These are phyloP conservation scores for Ryuthela nishihirai DNA, from an alignment of 2,888 invertebrate species.

Conservation along the genomic window DNA sequence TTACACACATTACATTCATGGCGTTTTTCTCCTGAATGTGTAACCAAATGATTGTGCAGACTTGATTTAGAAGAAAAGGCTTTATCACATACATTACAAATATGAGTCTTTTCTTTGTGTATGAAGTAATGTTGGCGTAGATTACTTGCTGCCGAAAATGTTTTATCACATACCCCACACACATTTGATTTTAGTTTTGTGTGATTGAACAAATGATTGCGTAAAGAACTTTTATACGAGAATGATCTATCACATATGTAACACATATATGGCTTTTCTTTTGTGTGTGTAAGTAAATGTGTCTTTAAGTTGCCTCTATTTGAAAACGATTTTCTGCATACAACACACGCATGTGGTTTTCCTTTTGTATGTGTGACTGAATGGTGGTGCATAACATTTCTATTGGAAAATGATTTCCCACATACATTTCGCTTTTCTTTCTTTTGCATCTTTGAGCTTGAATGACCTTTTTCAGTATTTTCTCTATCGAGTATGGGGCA, in stretches of 20 bases:
- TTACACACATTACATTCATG: conserved; percentile 32
- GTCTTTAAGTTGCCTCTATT: conserved; percentile 28
- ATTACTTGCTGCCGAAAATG: conserved; percentile 25
- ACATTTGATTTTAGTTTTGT: conserved; percentile 26
- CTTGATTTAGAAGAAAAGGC: conserved; percentile 30
- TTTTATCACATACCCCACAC: conserved; percentile 24
- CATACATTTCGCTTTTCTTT: too few species aligned
- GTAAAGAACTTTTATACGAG: conserved; percentile 23
- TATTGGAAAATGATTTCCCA: too few species aligned
- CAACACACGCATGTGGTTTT: too few species aligned
- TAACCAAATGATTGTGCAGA: conserved; percentile 30
- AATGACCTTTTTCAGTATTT: too few species aligned
- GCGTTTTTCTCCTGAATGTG: conserved; percentile 26
- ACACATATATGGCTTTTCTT: conserved; percentile 27
- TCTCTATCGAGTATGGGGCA: too few species aligned
- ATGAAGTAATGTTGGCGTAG: conserved; percentile 29
- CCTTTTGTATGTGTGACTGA: too few species aligned
- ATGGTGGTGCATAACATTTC: too few species aligned
- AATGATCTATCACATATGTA: conserved; percentile 29
- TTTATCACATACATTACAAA: conserved; percentile 24
- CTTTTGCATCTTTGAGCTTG: too few species aligned
- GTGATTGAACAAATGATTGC: conserved; percentile 32
- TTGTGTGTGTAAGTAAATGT: conserved; percentile 28
- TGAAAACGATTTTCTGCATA: conserved; percentile 32
- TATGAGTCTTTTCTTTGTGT: conserved; percentile 28